Evolutionary conservation across 2,797 vertebrate species (phyloP).

Genomic region (Champsocephalus esox): DNA sequence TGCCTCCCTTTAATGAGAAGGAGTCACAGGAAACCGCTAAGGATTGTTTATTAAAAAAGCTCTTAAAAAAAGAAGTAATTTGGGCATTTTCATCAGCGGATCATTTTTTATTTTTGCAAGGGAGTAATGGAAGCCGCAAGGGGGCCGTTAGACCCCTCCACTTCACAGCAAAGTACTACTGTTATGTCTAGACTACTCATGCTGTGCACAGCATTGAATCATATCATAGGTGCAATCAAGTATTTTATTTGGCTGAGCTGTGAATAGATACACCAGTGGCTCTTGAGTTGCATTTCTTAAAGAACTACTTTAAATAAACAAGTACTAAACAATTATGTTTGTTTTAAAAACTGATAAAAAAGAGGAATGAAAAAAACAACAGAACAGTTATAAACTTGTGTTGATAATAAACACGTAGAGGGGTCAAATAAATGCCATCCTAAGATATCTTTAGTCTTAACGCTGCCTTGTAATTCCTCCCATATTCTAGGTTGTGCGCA

Average conservation of each 20-base stretch:
- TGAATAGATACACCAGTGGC: background rate
- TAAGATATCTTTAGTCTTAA: slow-evolving; percentile 54
- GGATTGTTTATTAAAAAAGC: too few relatives aligned
- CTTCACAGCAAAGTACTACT: background rate
- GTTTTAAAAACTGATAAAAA: background rate
- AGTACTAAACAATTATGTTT: background rate
- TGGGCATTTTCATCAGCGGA: too few relatives aligned
- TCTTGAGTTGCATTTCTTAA: background rate
- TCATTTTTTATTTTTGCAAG: too few relatives aligned
- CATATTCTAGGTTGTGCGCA: slow-evolving; percentile 49
- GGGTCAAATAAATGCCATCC: background rate
- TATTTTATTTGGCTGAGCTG: background rate
- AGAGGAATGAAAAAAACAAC: background rate
- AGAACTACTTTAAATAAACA: too few relatives aligned
- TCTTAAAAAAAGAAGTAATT: too few relatives aligned
- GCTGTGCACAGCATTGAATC: background rate
- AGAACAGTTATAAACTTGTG: background rate
- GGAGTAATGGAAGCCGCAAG: background rate
- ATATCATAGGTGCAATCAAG: background rate
- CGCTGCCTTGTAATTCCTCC: slow-evolving; percentile 53
- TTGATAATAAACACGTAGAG: background rate
- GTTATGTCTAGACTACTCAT: background rate
- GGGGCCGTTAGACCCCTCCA: background rate
- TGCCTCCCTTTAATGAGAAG: too few relatives aligned
- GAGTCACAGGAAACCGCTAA: too few relatives aligned